Evolutionary conservation across 2,888 invertebrate species (phyloP).

Genomic region (Rotaria magnacalcarata): DNA sequence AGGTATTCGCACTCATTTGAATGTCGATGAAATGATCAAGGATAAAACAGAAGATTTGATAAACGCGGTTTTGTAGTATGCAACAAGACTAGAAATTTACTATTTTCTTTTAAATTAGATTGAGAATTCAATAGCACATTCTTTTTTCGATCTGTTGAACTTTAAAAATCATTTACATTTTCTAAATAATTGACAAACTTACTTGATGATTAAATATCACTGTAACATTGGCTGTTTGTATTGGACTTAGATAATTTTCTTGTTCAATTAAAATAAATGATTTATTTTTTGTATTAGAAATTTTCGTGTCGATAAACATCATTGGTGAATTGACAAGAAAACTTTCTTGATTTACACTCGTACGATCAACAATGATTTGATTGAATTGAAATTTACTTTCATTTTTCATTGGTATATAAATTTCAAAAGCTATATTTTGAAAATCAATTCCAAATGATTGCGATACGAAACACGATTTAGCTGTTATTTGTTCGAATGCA

Average conservation of each 20-base stretch:
- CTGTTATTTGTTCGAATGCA: background rate
- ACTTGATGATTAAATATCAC: background rate
- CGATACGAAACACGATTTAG: background rate
- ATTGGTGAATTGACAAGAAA: background rate
- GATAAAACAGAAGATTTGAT: no score
- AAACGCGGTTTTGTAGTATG: no score
- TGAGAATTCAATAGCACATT: no score
- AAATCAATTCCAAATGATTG: constrained; percentile 24
- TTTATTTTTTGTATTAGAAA: background rate
- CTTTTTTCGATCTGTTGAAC: no score
- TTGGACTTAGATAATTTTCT: background rate
- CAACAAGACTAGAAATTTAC: no score
- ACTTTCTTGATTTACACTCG: background rate
- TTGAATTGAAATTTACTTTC: background rate
- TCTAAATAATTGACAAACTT: background rate
- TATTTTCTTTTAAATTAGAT: no score
- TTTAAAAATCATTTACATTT: background rate
- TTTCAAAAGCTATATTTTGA: constrained; percentile 29
- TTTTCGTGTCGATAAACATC: background rate
- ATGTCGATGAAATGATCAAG: no score
- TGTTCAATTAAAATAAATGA: constrained; percentile 27
- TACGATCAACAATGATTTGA: background rate
- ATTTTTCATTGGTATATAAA: background rate
- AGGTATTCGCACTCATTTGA: no score
- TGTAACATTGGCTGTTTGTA: constrained; percentile 14